Conservation (phyloP, 2,113 vertebrate genomes). For the Symphodus melops region DNA sequence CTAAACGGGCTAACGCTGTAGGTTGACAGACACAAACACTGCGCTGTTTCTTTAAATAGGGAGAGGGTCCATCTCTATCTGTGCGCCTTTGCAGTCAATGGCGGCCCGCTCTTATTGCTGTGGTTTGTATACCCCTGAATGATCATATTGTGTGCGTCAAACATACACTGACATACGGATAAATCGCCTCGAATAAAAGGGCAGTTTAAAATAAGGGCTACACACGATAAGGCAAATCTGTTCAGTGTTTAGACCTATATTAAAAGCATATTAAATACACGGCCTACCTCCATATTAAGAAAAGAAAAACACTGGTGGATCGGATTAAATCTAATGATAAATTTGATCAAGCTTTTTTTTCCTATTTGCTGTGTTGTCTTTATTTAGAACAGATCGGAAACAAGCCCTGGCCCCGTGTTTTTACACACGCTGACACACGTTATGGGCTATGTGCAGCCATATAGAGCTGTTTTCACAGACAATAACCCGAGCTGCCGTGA, state of each 20-base stretch:
- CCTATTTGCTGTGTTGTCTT: neutral
- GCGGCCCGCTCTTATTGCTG: constrained; percentile 65
- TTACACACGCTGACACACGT: constrained; percentile 34
- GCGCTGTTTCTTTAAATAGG: constrained; percentile 77
- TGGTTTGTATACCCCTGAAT: constrained; percentile 36
- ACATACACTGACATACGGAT: constrained; percentile 25
- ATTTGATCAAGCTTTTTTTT: constrained; percentile 3
- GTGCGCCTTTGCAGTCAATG: constrained; percentile 77
- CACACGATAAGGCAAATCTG: neutral
- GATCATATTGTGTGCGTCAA: constrained; percentile 16
- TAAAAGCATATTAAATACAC: constrained; percentile 1
- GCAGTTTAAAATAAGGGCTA: neutral
- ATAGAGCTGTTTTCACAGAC: constrained; percentile 56
- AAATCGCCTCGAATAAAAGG: constrained; percentile 19
- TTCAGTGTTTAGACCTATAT: constrained; percentile 1
- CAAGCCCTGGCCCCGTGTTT: constrained; percentile 10
- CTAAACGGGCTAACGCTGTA: constrained; percentile 7
- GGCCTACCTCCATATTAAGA: constrained; percentile 30
- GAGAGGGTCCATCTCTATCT: constrained; percentile 66
- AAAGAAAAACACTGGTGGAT: neutral
- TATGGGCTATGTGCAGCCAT: constrained; percentile 38
- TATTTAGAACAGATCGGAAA: constrained; percentile 33
- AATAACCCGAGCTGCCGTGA: constrained; percentile 77
- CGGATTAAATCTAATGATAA: neutral
- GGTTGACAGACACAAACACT: constrained; percentile 59